These are phyloP conservation scores for Holothuria leucospilota DNA, from an alignment of 53 echinoderm and acorn worm species.

Conservation along the genomic window DNA sequence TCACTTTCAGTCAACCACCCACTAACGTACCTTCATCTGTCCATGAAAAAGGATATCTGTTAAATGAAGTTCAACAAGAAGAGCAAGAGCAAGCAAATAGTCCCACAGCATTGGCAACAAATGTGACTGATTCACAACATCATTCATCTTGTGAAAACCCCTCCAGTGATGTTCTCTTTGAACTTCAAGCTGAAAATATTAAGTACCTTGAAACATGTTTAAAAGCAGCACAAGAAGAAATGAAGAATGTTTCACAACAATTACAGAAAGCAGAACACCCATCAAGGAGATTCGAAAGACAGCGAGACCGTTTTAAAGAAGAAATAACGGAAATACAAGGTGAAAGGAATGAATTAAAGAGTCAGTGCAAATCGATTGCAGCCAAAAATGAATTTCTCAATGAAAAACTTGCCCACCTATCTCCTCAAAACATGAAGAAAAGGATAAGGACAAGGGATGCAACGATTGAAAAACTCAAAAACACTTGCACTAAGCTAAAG, in stretches of 20 bases:
- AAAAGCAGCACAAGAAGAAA: slow-evolving; percentile 36
- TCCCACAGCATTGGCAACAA: too few relatives aligned
- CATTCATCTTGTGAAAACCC: too few relatives aligned
- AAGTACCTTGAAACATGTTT: slow-evolving; percentile 20
- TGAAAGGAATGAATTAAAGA: slow-evolving; percentile 34
- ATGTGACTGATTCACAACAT: too few relatives aligned
- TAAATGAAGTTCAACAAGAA: too few relatives aligned
- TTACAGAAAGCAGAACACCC: slow-evolving; percentile 16
- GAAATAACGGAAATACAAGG: slow-evolving; percentile 14
- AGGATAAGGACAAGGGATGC: slow-evolving; percentile 48
- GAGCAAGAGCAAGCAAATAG: too few relatives aligned
- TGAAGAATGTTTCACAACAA: slow-evolving; percentile 31
- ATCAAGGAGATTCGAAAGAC: background rate
- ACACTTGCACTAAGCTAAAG: background rate
- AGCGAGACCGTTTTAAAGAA: slow-evolving; percentile 47
- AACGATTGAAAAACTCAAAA: slow-evolving; percentile 25
- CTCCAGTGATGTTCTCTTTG: too few relatives aligned
- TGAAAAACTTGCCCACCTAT: background rate
- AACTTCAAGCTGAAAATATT: slow-evolving; percentile 13
- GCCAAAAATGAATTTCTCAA: slow-evolving; percentile 14
- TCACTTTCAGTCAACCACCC: too few relatives aligned
- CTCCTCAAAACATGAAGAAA: slow-evolving; percentile 51
- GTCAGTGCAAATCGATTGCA: background rate
- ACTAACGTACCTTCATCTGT: too few relatives aligned
- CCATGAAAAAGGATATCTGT: too few relatives aligned